A percentile compares a stretch with the other conserved stretches of the same genome.
These are phyloP conservation scores for Galagoides demidoff DNA, from an alignment of 2,797 vertebrate species.

Conservation along the genomic window DNA sequence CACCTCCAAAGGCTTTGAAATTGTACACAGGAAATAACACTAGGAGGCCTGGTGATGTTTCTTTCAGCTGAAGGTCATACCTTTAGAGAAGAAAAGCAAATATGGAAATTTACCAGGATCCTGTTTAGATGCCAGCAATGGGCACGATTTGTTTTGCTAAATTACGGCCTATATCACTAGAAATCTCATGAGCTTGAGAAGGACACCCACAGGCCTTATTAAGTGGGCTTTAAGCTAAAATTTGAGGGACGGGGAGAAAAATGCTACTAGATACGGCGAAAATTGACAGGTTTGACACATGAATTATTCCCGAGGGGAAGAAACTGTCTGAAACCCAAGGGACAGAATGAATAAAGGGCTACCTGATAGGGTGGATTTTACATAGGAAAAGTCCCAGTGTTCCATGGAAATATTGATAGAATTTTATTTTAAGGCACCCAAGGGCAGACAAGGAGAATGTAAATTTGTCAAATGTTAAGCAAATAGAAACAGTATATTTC, in stretches of 20 bases:
- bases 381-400: neutral
- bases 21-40: neutral
- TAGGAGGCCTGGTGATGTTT: neutral
- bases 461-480: slow-evolving; percentile 47
- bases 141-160: neutral
- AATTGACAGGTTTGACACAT: slow-evolving; percentile 34
- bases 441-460: slow-evolving; percentile 41
- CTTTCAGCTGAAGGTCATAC: neutral
- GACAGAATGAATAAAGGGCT: slow-evolving; percentile 29
- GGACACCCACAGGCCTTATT: neutral
- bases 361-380: slow-evolving; percentile 22
- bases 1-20: neutral
- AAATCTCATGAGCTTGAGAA: neutral
- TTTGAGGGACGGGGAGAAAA: slow-evolving; percentile 35
- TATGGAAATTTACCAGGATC: neutral
- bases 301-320: slow-evolving; percentile 57
- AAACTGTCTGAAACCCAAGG: slow-evolving; percentile 9
- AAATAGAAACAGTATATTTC: neutral
- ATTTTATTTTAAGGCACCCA: slow-evolving; percentile 58
- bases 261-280: neutral
- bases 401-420: slow-evolving; percentile 11
- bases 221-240: neutral
- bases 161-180: neutral
- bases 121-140: neutral
- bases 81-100: neutral